A percentile compares a stretch with the other conserved stretches of the same genome.
phyloP scores from a whole-genome alignment of 2,113 vertebrate genomes.

The Morphnarchus princeps region DNA sequence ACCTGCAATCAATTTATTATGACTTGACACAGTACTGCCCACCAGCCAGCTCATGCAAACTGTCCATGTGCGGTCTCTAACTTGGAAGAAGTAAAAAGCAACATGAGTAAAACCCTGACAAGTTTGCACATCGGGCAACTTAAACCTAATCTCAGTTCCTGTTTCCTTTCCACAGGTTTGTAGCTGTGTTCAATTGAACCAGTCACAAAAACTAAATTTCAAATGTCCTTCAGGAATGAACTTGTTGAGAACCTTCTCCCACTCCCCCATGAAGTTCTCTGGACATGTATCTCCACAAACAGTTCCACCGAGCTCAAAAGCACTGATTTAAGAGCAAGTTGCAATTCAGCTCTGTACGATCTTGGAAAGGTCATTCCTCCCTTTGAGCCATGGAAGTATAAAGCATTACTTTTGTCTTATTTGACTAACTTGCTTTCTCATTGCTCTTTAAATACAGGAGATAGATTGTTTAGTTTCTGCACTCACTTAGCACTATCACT shows the following conservation, averaged over 20 bases:
- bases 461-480: neutral
- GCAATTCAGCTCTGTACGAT: neutral
- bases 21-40: neutral
- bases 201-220: neutral
- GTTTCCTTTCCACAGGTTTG: neutral
- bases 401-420: neutral
- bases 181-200: neutral
- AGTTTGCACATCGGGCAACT: neutral
- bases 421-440: neutral
- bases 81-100: conserved; percentile 20
- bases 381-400: neutral
- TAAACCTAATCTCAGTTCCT: neutral
- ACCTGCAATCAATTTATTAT: neutral
- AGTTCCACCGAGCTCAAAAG: neutral
- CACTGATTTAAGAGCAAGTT: neutral
- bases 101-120: neutral
- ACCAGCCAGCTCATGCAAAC: neutral
- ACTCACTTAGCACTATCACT: neutral
- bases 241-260: neutral
- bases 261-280: neutral
- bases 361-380: neutral
- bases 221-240: neutral
- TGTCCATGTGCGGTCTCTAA: neutral
- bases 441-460: neutral
- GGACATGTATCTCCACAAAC: neutral